These are phyloP conservation scores for Burhinus oedicnemus DNA, from an alignment of 2,113 vertebrate species.

Conservation along the genomic window DNA sequence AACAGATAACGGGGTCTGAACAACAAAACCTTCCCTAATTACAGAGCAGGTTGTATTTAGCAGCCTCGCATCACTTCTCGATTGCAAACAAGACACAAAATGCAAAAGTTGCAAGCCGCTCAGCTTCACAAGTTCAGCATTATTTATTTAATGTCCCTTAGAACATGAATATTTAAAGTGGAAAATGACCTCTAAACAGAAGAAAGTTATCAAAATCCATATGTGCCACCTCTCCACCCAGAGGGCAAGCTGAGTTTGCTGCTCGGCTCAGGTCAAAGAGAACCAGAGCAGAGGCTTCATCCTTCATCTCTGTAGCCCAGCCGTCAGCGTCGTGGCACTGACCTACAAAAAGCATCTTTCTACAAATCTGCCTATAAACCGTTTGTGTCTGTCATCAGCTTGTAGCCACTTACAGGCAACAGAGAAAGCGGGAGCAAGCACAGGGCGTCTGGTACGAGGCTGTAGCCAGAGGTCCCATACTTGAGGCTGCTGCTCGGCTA, in stretches of 20 bases:
- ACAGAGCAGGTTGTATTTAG: background rate
- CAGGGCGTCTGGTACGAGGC: rapidly evolving
- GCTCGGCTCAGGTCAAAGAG: background rate
- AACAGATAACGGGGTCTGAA: background rate
- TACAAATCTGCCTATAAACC: background rate
- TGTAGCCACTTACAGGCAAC: background rate
- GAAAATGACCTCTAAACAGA: constrained; percentile 32
- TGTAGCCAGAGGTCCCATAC: rapidly evolving
- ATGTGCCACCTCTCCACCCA: background rate
- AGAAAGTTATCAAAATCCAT: constrained; percentile 51
- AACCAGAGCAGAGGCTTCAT: background rate
- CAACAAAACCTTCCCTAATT: background rate
- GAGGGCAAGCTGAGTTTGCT: constrained; percentile 34
- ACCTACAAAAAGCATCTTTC: background rate
- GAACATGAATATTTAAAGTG: constrained; percentile 58
- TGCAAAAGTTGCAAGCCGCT: background rate
- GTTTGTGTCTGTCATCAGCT: rapidly evolving
- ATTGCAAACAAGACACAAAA: background rate
- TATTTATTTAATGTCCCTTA: constrained; percentile 47
- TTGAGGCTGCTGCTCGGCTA: background rate
- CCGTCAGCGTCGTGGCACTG: rapidly evolving
- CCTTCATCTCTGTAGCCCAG: background rate
- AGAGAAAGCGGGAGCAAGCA: background rate
- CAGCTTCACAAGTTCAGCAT: constrained; percentile 11
- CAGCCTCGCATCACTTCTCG: background rate